Evolutionary conservation across 2,113 vertebrate species (phyloP), one percentile per base, ranked within the genome.

Genomic region (Oxyura jamaicensis): DNA sequence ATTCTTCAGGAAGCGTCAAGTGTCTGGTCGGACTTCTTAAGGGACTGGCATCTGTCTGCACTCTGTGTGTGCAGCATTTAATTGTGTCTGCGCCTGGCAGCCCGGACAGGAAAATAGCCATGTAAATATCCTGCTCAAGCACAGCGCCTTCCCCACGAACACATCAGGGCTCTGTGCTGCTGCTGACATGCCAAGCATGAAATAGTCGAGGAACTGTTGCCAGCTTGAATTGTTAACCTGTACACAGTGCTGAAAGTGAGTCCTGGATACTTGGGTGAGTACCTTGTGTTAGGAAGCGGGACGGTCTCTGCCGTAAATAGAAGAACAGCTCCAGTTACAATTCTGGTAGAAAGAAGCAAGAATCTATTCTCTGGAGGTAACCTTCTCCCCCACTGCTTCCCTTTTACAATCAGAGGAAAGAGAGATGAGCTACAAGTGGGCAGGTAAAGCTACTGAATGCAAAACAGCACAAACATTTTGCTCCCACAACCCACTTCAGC

Each of bases 81-180:
- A 86, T 26, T 59, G 76, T 13, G 26, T 29, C 0, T 0, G 55
- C 28, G 41, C 4, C 72, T 35, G 56, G 73, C 86, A 59, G 72
- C 50, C 8, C 1, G 9, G 83, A 31, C 35, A 46, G 44, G 46
- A 7, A 5, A 67, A 44, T 0, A 8, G 25, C 25, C 10, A 3
- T 21, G 88, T 5, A 31, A 13, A 8, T 3, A 42, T 75, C 46
- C 83, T 4, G 4, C 75, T 91, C 69, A 25, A 15, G 20, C 4
- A 7, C 18, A 29, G 48, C 0, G 0, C 2, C 1, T 10, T 10
- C 46, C 28, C 58, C 63, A 19, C 3, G 0, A 52, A 19, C 22
- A 3, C 41, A 6, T 0, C 11, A 46, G 36, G 53, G 39, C 18
- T 1, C 9, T 5, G n/a, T 3, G 4, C 14, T 4, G 15, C 1